A percentile compares a stretch with the other conserved stretches of the same genome.
phyloP scores from a whole-genome alignment of 2,113 vertebrate species.

The Pipra filicauda region DNA sequence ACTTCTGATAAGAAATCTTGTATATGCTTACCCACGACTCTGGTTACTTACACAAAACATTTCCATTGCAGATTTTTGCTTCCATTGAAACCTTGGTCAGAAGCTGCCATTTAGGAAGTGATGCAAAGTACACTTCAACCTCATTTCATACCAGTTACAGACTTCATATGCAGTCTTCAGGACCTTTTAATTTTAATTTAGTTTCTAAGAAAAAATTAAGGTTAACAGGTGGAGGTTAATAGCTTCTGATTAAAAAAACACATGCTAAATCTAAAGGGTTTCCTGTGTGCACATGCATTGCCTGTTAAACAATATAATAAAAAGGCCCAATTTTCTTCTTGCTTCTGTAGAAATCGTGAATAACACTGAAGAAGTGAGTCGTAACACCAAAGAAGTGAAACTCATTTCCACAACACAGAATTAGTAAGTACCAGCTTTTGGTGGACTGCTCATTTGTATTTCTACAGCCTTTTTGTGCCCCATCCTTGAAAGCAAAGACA shows the following conservation, averaged over 20 bases:
- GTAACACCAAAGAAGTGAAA: background rate
- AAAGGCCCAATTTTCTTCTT: background rate
- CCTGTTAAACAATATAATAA: background rate
- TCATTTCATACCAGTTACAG: background rate
- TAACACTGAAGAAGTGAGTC: background rate
- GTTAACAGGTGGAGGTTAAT: background rate
- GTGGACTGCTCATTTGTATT: background rate
- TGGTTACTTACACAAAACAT: background rate
- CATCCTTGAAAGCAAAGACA: background rate
- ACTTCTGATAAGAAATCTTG: background rate
- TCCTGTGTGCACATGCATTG: background rate
- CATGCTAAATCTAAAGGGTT: background rate
- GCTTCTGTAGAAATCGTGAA: background rate
- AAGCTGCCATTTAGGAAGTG: background rate
- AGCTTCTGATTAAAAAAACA: background rate
- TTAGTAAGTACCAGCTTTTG: background rate
- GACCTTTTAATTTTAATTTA: background rate
- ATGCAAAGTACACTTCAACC: background rate
- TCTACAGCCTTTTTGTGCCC: background rate
- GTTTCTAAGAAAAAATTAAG: background rate
- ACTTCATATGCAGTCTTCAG: background rate
- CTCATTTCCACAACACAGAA: background rate
- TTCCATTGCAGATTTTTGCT: background rate
- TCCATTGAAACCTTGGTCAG: background rate
- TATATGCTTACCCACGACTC: rapidly evolving